Evolutionary conservation across 2,113 vertebrate species (phyloP).

Genomic region (Cephalophus harveyi): DNA sequence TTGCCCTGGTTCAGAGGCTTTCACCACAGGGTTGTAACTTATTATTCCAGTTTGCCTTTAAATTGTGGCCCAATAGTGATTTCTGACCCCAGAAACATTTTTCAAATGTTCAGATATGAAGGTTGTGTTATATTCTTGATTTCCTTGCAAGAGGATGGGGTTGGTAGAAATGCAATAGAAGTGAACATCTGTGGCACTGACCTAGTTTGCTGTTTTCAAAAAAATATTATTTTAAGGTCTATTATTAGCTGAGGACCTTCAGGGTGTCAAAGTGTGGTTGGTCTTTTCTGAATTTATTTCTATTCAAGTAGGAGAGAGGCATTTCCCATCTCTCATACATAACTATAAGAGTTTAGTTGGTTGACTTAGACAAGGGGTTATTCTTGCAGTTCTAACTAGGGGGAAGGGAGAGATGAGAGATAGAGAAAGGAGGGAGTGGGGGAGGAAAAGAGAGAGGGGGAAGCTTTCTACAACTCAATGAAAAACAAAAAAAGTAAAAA

Average conservation of each 20-base stretch:
- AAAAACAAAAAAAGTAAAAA: conserved; percentile 35
- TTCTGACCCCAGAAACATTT: conserved; percentile 2
- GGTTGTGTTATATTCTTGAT: neutral
- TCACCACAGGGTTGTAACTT: conserved; percentile 57
- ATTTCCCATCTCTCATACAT: neutral
- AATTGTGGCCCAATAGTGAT: conserved; percentile 64
- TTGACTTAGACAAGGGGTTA: neutral
- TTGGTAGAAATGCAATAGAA: neutral
- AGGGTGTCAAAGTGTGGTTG: neutral
- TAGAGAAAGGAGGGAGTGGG: neutral
- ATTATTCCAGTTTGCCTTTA: conserved; percentile 64
- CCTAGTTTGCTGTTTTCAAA: neutral
- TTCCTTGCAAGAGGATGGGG: neutral
- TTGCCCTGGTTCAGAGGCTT: conserved; percentile 28
- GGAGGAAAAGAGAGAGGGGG: too few species aligned
- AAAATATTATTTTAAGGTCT: neutral
- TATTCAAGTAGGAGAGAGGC: neutral
- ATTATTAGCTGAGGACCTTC: neutral
- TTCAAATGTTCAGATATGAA: neutral
- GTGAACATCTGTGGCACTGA: neutral
- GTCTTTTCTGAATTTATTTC: neutral
- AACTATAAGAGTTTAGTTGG: neutral
- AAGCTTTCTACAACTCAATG: neutral
- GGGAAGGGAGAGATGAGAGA: neutral
- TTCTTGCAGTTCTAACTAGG: neutral